Evolutionary conservation across 2,888 invertebrate genomes (phyloP), one percentile per base, ranked within the genome.

Genomic region (Agrenia bidenticulata): DNA sequence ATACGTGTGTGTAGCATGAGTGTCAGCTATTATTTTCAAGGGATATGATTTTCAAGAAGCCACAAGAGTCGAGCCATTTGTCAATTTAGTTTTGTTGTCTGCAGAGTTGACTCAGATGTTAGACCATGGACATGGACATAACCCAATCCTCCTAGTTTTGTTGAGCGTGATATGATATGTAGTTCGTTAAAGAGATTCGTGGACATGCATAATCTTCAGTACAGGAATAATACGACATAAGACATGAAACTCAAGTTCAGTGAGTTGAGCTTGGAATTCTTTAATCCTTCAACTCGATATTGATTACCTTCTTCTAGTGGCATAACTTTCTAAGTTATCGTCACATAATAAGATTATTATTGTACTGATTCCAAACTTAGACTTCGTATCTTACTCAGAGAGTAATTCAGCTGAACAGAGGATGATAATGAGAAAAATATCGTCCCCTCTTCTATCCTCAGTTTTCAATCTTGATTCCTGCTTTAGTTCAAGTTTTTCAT

Each of bases 131-230:
- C 45, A 45, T 19, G 45, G 45, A 45, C 19, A 45, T n/a, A 45
- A 45, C 45, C 5, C 19, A 5, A 45, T 17, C 45, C 45, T 45
- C n/a, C 45, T 45, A 19, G 9, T 45, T 45, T 17, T 17, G 2
- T 45, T 45, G 15, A 15, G 45, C n/a, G 4, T 45, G 45, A 45
- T 15, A 45, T 45, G 45, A 45, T 45, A 45, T 45, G 45, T 5
- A 15, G 45, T 45, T 15, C n/a, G 45, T 11, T 45, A 5, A 7
- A 45, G 45, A 19, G 24, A 51, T 51, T 51, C 51, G 23, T 51
- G 51, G 51, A 51, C 17, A 51, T 51, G 51, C 51, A 51, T 51
- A 51, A 51, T 23, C 51, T 24, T 51, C 13, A 51, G 51, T 5
- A 51, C 5, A 32, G 32, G 32, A 32, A 11, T 7, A 11, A 11